Conservation (phyloP, 2,797 vertebrate species). For the Pseudopleuronectes americanus region DNA sequence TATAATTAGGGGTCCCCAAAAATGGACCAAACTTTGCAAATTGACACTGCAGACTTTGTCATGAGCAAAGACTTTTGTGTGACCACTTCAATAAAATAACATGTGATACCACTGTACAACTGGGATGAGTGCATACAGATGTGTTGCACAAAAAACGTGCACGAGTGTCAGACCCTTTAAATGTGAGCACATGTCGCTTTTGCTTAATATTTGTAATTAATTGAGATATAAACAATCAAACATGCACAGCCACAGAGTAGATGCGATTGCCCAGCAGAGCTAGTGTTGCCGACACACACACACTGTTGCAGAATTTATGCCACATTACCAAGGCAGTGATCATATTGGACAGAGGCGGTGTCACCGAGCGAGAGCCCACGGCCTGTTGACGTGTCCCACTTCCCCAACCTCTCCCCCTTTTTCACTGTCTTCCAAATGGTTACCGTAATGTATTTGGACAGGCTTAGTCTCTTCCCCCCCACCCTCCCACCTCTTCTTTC, state of each 20-base stretch:
- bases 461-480: constrained; percentile 52
- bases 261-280: background rate
- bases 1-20: too few relatives aligned
- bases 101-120: too few relatives aligned
- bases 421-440: constrained; percentile 64
- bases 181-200: too few relatives aligned
- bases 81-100: too few relatives aligned
- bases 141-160: too few relatives aligned
- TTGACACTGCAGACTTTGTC: too few relatives aligned
- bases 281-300: background rate
- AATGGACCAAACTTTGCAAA: too few relatives aligned
- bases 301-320: constrained; percentile 36
- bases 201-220: too few relatives aligned
- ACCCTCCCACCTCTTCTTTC: background rate
- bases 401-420: constrained; percentile 32
- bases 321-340: constrained; percentile 49
- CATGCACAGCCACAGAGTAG: background rate
- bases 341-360: constrained; percentile 57
- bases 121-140: too few relatives aligned
- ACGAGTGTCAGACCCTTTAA: too few relatives aligned
- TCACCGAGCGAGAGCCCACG: constrained; percentile 50
- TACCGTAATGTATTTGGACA: constrained; percentile 73
- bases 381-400: constrained; percentile 72
- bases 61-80: too few relatives aligned
- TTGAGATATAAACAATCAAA: too few relatives aligned